Percentiles rank a stretch among this genome's conserved stretches.
phyloP scores from a whole-genome alignment of 1,140 invertebrate genomes.

The Chelonus insularis region DNA sequence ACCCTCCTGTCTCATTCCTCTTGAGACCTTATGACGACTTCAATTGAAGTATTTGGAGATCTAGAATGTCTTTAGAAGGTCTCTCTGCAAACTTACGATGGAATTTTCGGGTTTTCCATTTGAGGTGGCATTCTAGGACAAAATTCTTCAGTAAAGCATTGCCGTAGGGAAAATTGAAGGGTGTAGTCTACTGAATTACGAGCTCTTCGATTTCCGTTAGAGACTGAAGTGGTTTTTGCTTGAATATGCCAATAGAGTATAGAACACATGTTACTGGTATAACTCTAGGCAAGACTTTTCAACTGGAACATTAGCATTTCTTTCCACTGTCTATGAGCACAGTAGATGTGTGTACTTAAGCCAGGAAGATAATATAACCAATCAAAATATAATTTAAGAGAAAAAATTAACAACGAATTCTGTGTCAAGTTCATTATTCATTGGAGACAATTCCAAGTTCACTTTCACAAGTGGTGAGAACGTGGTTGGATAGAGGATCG shows the following conservation, averaged over 20 bases:
- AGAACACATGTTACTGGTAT: not conserved
- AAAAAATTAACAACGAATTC: not conserved
- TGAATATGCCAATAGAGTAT: not conserved
- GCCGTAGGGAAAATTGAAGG: conserved; percentile 10
- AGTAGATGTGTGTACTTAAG: too few species aligned
- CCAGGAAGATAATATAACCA: too few species aligned
- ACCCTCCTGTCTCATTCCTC: not conserved
- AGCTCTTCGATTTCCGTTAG: not conserved
- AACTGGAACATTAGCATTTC: not conserved
- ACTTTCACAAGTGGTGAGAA: conserved; percentile 14
- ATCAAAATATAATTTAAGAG: too few species aligned
- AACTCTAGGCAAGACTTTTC: not conserved
- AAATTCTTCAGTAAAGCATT: not conserved
- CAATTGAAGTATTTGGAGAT: conserved; percentile 16
- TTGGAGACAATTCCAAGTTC: conserved; percentile 14
- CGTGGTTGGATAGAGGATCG: conserved; percentile 1
- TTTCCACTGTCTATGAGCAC: too few species aligned
- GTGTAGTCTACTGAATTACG: conserved; percentile 1
- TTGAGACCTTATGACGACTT: conserved; percentile 1
- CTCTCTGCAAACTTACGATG: not conserved
- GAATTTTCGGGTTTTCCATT: conserved; percentile 25
- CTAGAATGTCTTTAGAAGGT: not conserved
- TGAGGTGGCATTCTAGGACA: conserved; percentile 7
- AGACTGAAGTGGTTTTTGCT: not conserved
- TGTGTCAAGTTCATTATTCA: conserved; percentile 17